Evolutionary conservation across 2,888 invertebrate species (phyloP).

Genomic region (Plebejus anna): DNA sequence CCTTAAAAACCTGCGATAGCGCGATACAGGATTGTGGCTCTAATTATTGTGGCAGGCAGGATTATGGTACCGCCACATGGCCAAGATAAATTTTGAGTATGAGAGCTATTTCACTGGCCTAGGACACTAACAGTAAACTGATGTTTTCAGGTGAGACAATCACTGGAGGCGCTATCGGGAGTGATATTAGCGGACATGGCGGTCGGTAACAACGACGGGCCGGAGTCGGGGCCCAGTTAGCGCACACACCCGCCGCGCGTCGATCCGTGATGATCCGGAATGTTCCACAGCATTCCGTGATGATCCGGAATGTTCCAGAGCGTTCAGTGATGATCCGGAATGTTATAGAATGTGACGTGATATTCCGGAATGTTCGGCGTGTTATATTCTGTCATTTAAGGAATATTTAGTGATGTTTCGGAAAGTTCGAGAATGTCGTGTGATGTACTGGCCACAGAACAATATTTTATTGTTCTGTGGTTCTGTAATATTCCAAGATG

Average conservation of each 20-base stretch:
- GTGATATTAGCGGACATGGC: slow-evolving; percentile 77
- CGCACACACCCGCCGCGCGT: slow-evolving; percentile 38
- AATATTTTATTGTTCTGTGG: no score
- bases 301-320: neutral
- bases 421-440: no score
- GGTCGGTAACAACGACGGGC: slow-evolving; percentile 55
- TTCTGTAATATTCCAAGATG: neutral
- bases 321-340: no score
- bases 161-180: slow-evolving; percentile 88
- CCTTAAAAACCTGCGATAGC: no score
- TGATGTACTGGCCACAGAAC: neutral
- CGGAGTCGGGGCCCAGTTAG: slow-evolving; percentile 70
- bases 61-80: no score
- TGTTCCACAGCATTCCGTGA: neutral
- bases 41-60: no score
- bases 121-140: no score
- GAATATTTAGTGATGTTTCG: neutral
- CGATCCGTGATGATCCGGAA: neutral
- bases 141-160: slow-evolving; percentile 85
- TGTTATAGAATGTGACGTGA: no score
- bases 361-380: neutral
- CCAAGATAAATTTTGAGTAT: no score
- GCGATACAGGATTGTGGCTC: no score
- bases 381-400: neutral
- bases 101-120: no score